These are phyloP conservation scores for Microplitis deprimator DNA, from an alignment of 2,888 invertebrate species.

Conservation along the genomic window DNA sequence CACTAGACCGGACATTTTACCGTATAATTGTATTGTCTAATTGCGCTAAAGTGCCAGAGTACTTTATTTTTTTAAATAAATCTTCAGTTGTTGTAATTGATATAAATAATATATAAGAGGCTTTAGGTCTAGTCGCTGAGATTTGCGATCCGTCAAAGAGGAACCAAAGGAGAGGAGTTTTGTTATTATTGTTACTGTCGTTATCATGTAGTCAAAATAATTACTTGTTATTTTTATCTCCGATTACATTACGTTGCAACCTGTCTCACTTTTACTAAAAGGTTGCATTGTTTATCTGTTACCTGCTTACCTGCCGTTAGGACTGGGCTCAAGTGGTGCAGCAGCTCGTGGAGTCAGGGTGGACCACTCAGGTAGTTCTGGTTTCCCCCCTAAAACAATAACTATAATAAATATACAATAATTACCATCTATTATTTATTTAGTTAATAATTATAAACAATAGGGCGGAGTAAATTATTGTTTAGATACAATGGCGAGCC, in stretches of 20 bases:
- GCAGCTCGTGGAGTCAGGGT: conserved; percentile 87
- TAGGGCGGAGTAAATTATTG: neutral
- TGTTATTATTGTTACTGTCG: neutral
- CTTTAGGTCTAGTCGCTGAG: neutral
- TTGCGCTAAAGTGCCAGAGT: neutral
- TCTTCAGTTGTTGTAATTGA: neutral
- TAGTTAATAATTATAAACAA: neutral
- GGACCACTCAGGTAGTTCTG: conserved; percentile 85
- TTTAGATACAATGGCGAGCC: neutral
- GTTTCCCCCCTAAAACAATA: conserved; percentile 64
- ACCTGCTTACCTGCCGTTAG: conserved; percentile 72
- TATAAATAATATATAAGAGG: neutral
- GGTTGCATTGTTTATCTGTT: conserved; percentile 66
- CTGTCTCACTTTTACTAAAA: conserved; percentile 47
- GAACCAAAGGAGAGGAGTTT: neutral
- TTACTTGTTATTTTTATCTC: too few relatives aligned
- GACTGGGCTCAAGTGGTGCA: conserved; percentile 90
- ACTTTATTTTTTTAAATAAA: neutral
- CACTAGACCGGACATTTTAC: neutral
- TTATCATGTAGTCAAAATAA: neutral
- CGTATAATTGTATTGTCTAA: neutral
- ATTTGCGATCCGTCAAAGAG: neutral
- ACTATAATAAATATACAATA: neutral
- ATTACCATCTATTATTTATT: neutral
- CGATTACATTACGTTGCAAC: neutral